Conservation (phyloP, 2,888 invertebrate genomes). For the Lysandra coridon region DNA sequence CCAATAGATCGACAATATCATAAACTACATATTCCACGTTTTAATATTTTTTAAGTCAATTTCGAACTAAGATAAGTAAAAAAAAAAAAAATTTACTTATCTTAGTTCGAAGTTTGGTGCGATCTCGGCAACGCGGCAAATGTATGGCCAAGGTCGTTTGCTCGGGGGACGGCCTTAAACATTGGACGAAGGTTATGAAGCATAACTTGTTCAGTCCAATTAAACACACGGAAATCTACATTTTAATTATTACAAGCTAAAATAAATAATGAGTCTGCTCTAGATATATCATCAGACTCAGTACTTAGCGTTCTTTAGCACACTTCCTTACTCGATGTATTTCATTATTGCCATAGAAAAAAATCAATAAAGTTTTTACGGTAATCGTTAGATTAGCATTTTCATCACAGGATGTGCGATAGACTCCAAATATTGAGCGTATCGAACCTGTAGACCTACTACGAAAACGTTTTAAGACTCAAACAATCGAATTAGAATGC, state of each 20-base stretch:
- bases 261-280: not conserved
- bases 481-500: too few species aligned
- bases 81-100: too few species aligned
- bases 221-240: not conserved
- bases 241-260: not conserved
- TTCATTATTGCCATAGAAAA: not conserved
- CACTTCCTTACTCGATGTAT: not conserved
- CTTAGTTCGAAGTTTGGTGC: too few species aligned
- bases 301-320: not conserved
- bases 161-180: not conserved
- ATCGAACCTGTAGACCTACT: conserved; percentile 47
- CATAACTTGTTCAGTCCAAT: not conserved
- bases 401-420: conserved; percentile 38
- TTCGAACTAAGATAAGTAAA: too few species aligned
- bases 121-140: too few species aligned
- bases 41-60: too few species aligned
- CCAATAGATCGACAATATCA: too few species aligned
- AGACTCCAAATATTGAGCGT: conserved; percentile 55
- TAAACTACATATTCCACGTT: too few species aligned
- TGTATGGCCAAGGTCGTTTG: too few species aligned
- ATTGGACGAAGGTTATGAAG: not conserved
- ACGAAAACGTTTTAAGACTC: too few species aligned
- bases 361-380: not conserved
- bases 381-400: conserved; percentile 15
- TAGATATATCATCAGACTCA: not conserved